Conservation (phyloP, 1,140 invertebrate species). For the Reticulitermes speratus region DNA sequence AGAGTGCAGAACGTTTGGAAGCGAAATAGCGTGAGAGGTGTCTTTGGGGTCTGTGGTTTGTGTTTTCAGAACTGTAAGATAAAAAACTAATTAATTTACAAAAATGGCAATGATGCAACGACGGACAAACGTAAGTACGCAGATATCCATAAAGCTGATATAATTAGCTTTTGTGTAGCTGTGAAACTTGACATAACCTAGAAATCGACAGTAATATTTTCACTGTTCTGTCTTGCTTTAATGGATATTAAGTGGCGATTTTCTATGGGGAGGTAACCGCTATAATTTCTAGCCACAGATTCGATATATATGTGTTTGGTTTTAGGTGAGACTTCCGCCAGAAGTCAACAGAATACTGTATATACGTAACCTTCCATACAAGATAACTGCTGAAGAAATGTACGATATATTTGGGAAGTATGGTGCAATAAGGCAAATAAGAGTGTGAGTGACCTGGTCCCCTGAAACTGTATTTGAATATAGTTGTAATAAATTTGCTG, state of each 20-base stretch:
- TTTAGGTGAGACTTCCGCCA: slow-evolving; percentile 91
- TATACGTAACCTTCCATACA: slow-evolving; percentile 96
- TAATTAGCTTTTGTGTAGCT: slow-evolving; percentile 26
- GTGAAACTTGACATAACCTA: slow-evolving; percentile 26
- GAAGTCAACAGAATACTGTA: slow-evolving; percentile 98
- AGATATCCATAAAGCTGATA: slow-evolving; percentile 10
- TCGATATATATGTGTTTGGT: slow-evolving; percentile 37
- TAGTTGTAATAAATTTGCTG: background rate
- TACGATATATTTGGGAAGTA: slow-evolving; percentile 99
- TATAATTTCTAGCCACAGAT: too few relatives aligned
- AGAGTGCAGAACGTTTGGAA: too few relatives aligned
- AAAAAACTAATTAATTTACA: slow-evolving; percentile 4
- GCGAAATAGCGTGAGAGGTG: too few relatives aligned
- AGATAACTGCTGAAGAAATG: slow-evolving; percentile 99
- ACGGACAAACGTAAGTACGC: slow-evolving; percentile 56
- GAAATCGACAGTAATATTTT: slow-evolving; percentile 27
- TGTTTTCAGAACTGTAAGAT: background rate
- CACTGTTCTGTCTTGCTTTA: slow-evolving; percentile 29
- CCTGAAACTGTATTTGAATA: slow-evolving; percentile 25
- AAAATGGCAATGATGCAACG: slow-evolving; percentile 63
- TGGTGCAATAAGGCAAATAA: slow-evolving; percentile 96
- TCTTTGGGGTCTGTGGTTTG: too few relatives aligned
- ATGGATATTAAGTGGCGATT: slow-evolving; percentile 33
- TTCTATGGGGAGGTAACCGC: background rate
- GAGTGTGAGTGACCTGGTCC: slow-evolving; percentile 76